phyloP scores from a whole-genome alignment of 2,113 vertebrate species.

The Tyrannus savana region DNA sequence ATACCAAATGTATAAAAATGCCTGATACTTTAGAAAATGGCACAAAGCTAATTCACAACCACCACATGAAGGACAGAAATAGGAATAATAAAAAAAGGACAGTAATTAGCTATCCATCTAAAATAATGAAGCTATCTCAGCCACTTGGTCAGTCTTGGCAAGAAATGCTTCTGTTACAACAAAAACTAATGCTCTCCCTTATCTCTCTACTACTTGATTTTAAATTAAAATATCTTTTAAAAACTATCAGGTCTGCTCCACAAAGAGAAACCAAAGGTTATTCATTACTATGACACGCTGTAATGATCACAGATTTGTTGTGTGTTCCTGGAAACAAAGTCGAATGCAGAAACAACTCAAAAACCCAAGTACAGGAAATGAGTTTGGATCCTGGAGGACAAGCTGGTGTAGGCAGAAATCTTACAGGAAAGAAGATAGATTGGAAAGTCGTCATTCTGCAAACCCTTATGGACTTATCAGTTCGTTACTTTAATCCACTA shows the following conservation, averaged over 20 bases:
- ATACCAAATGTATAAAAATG: conserved; percentile 81
- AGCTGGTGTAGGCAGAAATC: not conserved
- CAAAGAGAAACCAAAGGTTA: conserved; percentile 20
- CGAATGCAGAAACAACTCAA: not conserved
- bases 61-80: conserved; percentile 55
- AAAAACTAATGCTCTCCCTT: not conserved
- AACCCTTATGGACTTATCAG: not conserved
- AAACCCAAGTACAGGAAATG: not conserved
- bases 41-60: conserved; percentile 69
- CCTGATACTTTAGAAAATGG: conserved; percentile 74
- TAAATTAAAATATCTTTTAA: conserved; percentile 53
- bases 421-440: not conserved
- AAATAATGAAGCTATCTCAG: conserved; percentile 48
- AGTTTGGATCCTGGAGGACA: not conserved
- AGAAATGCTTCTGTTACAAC: conserved; percentile 37
- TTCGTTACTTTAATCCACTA: not conserved
- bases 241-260: conserved; percentile 24
- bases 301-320: conserved; percentile 27
- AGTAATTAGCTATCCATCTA: conserved; percentile 66
- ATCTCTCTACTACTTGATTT: conserved; percentile 25
- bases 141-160: conserved; percentile 53
- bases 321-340: conserved; percentile 14
- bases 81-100: conserved; percentile 60
- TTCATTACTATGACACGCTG: conserved; percentile 44
- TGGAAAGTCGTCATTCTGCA: not conserved